Evolutionary conservation across 2,797 vertebrate species (phyloP).

Genomic region (Psittacula derbiana): DNA sequence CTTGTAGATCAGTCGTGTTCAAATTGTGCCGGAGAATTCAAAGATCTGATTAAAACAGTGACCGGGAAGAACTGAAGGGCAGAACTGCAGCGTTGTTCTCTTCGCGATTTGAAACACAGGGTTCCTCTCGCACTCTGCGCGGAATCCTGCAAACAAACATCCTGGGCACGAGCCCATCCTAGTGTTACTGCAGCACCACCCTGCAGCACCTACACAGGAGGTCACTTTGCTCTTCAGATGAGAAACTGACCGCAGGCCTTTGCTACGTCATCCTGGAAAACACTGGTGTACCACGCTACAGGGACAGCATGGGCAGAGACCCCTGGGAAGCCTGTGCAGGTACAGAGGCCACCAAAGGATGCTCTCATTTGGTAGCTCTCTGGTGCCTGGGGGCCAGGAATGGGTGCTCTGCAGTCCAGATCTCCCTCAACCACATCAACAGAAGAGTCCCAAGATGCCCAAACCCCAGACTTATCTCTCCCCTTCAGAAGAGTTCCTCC

Average conservation of each 20-base stretch:
- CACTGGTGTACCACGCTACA: rapidly evolving
- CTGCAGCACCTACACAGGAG: rapidly evolving
- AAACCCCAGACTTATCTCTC: rapidly evolving
- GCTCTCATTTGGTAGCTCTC: rapidly evolving
- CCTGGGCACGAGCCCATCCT: not conserved
- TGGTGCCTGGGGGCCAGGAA: rapidly evolving
- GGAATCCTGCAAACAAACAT: not conserved
- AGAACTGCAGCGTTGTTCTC: not conserved
- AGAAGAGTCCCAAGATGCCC: not conserved
- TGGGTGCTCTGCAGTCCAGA: not conserved
- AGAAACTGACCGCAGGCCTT: not conserved
- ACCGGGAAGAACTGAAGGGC: not conserved
- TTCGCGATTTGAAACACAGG: rapidly evolving
- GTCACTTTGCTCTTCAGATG: not conserved
- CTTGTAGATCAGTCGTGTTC: not conserved
- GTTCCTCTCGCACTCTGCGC: rapidly evolving
- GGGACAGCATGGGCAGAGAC: rapidly evolving
- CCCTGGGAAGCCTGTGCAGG: rapidly evolving
- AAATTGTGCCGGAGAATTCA: not conserved
- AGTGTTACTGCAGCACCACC: rapidly evolving
- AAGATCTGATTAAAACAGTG: not conserved
- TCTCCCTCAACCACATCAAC: not conserved
- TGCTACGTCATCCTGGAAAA: rapidly evolving
- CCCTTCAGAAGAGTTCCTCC: not conserved
- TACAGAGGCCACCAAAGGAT: rapidly evolving